phyloP scores from a whole-genome alignment of 2,797 vertebrate species.

The Cygnus olor region DNA sequence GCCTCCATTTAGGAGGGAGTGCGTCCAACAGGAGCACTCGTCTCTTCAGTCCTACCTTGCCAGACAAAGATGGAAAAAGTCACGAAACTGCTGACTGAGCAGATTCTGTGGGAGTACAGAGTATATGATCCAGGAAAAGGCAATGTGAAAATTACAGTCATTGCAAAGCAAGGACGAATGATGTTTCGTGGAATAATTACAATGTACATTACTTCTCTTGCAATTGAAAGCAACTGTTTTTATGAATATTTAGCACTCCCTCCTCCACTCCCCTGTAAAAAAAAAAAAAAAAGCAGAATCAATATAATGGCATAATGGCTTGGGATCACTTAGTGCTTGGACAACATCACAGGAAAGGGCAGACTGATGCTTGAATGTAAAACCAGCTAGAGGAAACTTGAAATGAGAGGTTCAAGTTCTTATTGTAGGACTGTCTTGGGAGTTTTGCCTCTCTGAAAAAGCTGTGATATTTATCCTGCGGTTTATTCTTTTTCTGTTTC shows the following conservation, averaged over 20 bases:
- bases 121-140: neutral
- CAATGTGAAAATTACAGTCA: neutral
- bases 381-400: constrained; percentile 13
- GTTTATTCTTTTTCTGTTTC: neutral
- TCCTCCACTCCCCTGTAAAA: neutral
- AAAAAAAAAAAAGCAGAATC: neutral
- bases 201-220: neutral
- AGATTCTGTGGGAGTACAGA: neutral
- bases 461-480: neutral
- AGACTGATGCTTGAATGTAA: constrained; percentile 17
- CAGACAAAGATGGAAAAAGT: neutral
- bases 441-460: neutral
- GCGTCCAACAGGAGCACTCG: neutral
- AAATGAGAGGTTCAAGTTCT: neutral
- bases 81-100: neutral
- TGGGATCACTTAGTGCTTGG: neutral
- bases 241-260: neutral
- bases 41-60: neutral
- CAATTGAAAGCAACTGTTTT: neutral
- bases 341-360: neutral
- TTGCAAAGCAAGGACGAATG: neutral
- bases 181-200: neutral
- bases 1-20: neutral
- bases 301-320: neutral
- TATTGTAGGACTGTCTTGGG: neutral